These are phyloP conservation scores for Diarsia brunnea DNA, from an alignment of 2,888 invertebrate species.

Conservation along the genomic window DNA sequence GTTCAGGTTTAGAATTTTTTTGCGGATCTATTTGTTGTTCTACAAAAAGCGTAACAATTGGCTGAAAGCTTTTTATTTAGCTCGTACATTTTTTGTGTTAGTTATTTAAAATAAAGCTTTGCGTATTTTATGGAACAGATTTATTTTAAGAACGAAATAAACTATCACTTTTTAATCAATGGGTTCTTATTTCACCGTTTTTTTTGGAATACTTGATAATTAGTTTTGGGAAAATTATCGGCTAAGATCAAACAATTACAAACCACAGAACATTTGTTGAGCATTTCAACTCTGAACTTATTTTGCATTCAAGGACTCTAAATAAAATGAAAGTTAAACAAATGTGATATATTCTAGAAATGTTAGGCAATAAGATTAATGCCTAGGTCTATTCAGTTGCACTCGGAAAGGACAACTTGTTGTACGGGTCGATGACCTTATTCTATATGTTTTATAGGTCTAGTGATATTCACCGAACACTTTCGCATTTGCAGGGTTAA, in stretches of 20 bases:
- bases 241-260: not conserved
- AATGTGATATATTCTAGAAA: constrained; percentile 65
- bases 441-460: constrained; percentile 58
- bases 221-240: not conserved
- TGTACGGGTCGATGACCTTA: constrained; percentile 77
- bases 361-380: constrained; percentile 75
- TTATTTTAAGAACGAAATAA: not conserved
- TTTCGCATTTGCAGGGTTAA: constrained; percentile 51
- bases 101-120: constrained; percentile 4
- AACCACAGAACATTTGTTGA: constrained; percentile 6
- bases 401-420: constrained; percentile 81
- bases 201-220: not conserved
- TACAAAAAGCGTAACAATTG: constrained; percentile 24
- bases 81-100: constrained; percentile 4
- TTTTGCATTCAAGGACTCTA: constrained; percentile 65
- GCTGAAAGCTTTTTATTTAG: constrained; percentile 34
- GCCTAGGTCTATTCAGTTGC: constrained; percentile 71
- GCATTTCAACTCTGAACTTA: constrained; percentile 61
- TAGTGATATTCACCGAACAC: constrained; percentile 43
- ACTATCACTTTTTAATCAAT: too few species aligned
- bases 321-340: constrained; percentile 64
- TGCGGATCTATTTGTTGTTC: constrained; percentile 21
- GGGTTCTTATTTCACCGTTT: not conserved
- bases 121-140: not conserved
- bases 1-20: constrained; percentile 11